Conservation (phyloP, 2,888 invertebrate species). For the Seira musarum region DNA sequence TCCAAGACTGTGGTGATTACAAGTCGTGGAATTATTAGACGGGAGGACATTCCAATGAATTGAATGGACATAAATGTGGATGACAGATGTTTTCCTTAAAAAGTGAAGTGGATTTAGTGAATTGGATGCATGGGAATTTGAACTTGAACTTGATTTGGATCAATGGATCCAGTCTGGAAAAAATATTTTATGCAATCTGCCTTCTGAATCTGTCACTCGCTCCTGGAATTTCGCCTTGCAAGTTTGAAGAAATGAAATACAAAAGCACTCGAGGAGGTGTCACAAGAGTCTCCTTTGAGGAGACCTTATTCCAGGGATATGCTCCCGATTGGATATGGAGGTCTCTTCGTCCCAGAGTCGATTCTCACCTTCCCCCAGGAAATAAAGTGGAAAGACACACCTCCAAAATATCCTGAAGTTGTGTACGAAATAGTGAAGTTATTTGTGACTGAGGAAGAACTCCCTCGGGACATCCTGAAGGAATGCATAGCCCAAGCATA, state of each 20-base stretch:
- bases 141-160: no score
- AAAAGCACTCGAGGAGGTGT: constrained; percentile 71
- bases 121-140: no score
- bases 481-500: constrained; percentile 66
- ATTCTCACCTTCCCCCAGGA: constrained; percentile 71
- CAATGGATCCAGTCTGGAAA: no score
- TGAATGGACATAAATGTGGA: no score
- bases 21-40: constrained; percentile 73
- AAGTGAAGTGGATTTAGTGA: no score
- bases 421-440: constrained; percentile 71
- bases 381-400: constrained; percentile 70
- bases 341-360: constrained; percentile 72
- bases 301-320: constrained; percentile 71
- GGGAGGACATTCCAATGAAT: no score
- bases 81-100: no score
- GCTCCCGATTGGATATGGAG: constrained; percentile 73
- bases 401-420: constrained; percentile 71
- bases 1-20: constrained; percentile 60
- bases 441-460: constrained; percentile 72
- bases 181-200: no score
- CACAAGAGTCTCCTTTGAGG: constrained; percentile 64
- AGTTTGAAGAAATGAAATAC: constrained; percentile 71
- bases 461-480: constrained; percentile 71
- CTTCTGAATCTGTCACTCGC: no score
- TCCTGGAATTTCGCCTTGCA: no score